A percentile compares a stretch with the other conserved stretches of the same genome.
Conservation (phyloP, 92 coral and sea anemone genomes). For the Epizoanthus illoricatus region DNA sequence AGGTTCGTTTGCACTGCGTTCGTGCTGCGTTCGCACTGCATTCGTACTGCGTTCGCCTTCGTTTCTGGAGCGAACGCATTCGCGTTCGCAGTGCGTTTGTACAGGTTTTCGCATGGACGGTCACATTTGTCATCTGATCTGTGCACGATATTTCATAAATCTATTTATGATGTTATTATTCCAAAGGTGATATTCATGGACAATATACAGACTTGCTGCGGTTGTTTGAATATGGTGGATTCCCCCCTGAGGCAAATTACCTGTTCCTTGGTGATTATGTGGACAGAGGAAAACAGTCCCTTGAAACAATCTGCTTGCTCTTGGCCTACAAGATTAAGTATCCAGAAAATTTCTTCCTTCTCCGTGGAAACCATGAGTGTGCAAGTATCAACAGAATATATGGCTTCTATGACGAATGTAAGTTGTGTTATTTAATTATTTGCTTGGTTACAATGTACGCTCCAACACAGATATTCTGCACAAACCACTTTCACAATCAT, state of each 20-base stretch:
- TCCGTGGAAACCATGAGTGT: slow-evolving; percentile 99
- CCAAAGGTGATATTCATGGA: slow-evolving; percentile 94
- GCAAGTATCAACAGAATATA: slow-evolving; percentile 98
- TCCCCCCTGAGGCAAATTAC: slow-evolving; percentile 98
- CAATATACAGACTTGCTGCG: slow-evolving; percentile 97
- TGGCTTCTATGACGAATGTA: slow-evolving; percentile 99
- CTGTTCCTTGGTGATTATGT: slow-evolving; percentile 98
- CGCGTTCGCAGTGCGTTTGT: too few relatives aligned
- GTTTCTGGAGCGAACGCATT: too few relatives aligned
- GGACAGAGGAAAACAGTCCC: slow-evolving; percentile 98
- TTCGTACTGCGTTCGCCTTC: too few relatives aligned
- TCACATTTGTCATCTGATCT: too few relatives aligned
- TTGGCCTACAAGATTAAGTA: slow-evolving; percentile 98
- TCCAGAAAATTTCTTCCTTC: slow-evolving; percentile 96
- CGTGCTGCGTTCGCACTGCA: too few relatives aligned
- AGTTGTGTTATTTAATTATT: slow-evolving; percentile 44
- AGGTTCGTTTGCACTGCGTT: too few relatives aligned
- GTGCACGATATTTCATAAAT: too few relatives aligned
- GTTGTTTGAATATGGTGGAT: slow-evolving; percentile 98
- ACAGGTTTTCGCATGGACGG: too few relatives aligned
- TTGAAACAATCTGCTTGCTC: slow-evolving; percentile 94
- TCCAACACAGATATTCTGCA: too few relatives aligned
- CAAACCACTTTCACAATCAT: too few relatives aligned
- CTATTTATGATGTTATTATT: neutral
- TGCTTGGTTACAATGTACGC: neutral